Evolutionary conservation across 2,797 vertebrate species (phyloP).

Genomic region (Lithobates pipiens): DNA sequence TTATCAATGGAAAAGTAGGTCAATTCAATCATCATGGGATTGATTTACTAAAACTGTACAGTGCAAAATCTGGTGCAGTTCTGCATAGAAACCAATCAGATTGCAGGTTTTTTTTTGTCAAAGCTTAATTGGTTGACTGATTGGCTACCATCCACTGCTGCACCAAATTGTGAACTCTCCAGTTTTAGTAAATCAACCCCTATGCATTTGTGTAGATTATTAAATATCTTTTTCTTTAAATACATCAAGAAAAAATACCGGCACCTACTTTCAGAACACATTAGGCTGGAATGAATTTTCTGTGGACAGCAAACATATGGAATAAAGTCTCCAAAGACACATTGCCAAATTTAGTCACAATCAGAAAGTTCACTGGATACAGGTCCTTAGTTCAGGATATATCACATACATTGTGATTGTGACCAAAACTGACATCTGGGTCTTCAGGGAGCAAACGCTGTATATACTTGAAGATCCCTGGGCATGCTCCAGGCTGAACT

Average conservation of each 20-base stretch:
- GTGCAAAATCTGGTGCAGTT: too few relatives aligned
- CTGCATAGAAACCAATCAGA: too few relatives aligned
- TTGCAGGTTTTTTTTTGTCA: too few relatives aligned
- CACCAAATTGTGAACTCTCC: too few relatives aligned
- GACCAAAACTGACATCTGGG: conserved; percentile 37
- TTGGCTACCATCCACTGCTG: too few relatives aligned
- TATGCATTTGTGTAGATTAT: not conserved
- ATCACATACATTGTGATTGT: conserved; percentile 43
- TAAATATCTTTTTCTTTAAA: not conserved
- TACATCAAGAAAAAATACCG: not conserved
- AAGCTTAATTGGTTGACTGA: too few relatives aligned
- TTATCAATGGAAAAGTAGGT: too few relatives aligned
- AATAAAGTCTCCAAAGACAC: conserved; percentile 19
- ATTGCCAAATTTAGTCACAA: conserved; percentile 24
- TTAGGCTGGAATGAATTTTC: not conserved
- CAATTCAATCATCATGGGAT: too few relatives aligned
- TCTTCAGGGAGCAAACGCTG: conserved; percentile 31
- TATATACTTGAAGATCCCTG: conserved; percentile 20
- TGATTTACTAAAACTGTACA: too few relatives aligned
- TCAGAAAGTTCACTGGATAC: conserved; percentile 14
- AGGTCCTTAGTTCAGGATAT: not conserved
- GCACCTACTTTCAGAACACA: not conserved
- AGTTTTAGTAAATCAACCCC: too few relatives aligned
- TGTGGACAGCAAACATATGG: conserved; percentile 28
- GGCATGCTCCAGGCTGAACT: conserved; percentile 42